Conservation (phyloP, 1,140 invertebrate species). For the Drosophila bocqueti region DNA sequence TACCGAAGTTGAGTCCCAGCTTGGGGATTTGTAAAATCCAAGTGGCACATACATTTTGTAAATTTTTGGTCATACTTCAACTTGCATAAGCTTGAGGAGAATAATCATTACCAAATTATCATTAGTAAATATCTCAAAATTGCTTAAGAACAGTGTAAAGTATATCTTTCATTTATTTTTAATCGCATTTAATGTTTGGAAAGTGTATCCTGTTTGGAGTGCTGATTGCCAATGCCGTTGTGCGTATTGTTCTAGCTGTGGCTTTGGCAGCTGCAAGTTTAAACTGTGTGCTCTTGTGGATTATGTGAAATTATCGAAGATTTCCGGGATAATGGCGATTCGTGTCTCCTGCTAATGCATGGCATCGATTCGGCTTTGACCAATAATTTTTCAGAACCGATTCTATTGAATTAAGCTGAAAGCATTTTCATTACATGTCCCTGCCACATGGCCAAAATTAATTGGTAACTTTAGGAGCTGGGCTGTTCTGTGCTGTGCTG, state of each 20-base stretch:
- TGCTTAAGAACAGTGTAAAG: too few relatives aligned
- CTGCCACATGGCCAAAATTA: slow-evolving; percentile 41
- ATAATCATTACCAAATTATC: too few relatives aligned
- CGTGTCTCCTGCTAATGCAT: slow-evolving; percentile 44
- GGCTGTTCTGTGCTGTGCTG: neutral
- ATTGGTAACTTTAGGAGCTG: slow-evolving; percentile 21
- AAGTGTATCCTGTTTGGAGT: slow-evolving; percentile 31
- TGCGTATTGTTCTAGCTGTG: slow-evolving; percentile 28
- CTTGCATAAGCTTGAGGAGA: too few relatives aligned
- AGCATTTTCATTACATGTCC: slow-evolving; percentile 41
- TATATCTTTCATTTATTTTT: too few relatives aligned
- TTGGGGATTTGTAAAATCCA: too few relatives aligned
- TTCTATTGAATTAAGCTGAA: slow-evolving; percentile 39
- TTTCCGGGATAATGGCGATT: slow-evolving; percentile 70
- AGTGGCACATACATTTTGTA: too few relatives aligned
- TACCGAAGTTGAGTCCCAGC: too few relatives aligned
- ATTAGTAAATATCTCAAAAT: too few relatives aligned
- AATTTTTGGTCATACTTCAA: too few relatives aligned
- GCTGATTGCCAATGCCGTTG: slow-evolving; percentile 56
- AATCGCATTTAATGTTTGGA: too few relatives aligned
- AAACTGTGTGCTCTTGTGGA: slow-evolving; percentile 29
- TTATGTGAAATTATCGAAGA: slow-evolving; percentile 78
- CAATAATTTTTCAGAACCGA: slow-evolving; percentile 17
- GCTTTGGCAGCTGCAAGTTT: slow-evolving; percentile 6
- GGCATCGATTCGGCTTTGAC: slow-evolving; percentile 10